Conservation (phyloP, 2,888 invertebrate genomes). For the Tetragonula carbonaria region DNA sequence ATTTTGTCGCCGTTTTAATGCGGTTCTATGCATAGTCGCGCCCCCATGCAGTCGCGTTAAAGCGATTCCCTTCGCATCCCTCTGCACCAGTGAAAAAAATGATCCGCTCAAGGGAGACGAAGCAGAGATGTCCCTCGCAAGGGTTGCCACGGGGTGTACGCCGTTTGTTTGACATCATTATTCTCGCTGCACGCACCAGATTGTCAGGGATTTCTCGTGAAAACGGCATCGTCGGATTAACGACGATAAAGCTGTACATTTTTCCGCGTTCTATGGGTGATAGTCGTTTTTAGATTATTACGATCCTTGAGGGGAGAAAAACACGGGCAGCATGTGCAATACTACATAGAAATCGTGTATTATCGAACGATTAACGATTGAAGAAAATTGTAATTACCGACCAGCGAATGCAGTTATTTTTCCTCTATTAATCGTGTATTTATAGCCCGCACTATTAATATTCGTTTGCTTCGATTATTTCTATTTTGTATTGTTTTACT, state of each 20-base stretch:
- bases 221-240: slow-evolving; percentile 61
- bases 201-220: slow-evolving; percentile 62
- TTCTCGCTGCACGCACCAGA: slow-evolving; percentile 72
- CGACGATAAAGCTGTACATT: slow-evolving; percentile 33
- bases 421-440: too few species aligned
- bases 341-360: not conserved
- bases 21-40: slow-evolving; percentile 57
- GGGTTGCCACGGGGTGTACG: slow-evolving; percentile 67
- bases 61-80: slow-evolving; percentile 69
- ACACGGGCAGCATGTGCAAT: not conserved
- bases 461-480: too few species aligned
- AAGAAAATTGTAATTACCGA: too few species aligned
- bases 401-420: too few species aligned
- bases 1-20: slow-evolving; percentile 67
- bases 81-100: slow-evolving; percentile 58
- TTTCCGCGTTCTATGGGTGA: slow-evolving; percentile 36
- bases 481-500: too few species aligned
- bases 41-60: slow-evolving; percentile 78
- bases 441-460: too few species aligned
- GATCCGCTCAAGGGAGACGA: slow-evolving; percentile 67
- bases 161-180: slow-evolving; percentile 81
- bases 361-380: not conserved
- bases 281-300: slow-evolving; percentile 26
- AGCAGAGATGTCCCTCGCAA: slow-evolving; percentile 68
- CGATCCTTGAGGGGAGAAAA: not conserved